Conservation (phyloP, 2,113 vertebrate genomes). For the Phalacrocorax brasilianus region DNA sequence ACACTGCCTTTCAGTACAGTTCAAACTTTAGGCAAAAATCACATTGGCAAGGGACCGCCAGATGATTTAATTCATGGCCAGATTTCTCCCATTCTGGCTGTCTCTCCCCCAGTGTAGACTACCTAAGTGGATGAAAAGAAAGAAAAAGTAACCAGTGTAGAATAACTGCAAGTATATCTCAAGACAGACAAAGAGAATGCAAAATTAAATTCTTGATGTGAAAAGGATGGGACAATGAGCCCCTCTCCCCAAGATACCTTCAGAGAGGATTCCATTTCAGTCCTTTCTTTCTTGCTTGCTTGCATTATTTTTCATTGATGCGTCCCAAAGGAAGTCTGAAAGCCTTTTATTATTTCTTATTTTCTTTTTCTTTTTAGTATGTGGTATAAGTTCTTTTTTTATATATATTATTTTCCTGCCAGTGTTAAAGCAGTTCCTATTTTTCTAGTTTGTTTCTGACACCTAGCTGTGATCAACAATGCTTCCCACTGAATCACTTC, state of each 20-base stretch:
- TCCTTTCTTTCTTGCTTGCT: slow-evolving; percentile 67
- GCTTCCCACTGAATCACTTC: slow-evolving; percentile 71
- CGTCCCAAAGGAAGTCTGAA: slow-evolving; percentile 66
- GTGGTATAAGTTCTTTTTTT: slow-evolving; percentile 60
- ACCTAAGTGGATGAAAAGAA: not conserved
- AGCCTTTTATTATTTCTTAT: slow-evolving; percentile 76
- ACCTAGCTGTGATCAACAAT: slow-evolving; percentile 73
- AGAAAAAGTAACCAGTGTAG: slow-evolving; percentile 35
- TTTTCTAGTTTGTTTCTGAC: slow-evolving; percentile 80
- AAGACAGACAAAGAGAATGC: slow-evolving; percentile 74
- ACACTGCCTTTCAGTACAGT: not conserved
- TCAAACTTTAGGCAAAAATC: slow-evolving; percentile 48
- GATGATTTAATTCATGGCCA: not conserved
- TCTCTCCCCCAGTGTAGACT: not conserved
- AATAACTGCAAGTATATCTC: slow-evolving; percentile 57
- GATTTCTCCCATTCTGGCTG: slow-evolving; percentile 20
- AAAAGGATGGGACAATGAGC: slow-evolving; percentile 74
- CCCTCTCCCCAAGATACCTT: slow-evolving; percentile 72
- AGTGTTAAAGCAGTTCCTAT: slow-evolving; percentile 70
- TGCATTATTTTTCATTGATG: slow-evolving; percentile 64
- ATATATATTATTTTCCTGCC: slow-evolving; percentile 61
- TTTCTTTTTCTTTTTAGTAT: slow-evolving; percentile 72
- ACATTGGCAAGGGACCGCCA: not conserved
- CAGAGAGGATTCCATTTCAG: slow-evolving; percentile 76
- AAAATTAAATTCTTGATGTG: slow-evolving; percentile 79